Base-by-base conservation (phyloP, 2,888 invertebrate genomes). In the Drepana falcataria region DNA sequence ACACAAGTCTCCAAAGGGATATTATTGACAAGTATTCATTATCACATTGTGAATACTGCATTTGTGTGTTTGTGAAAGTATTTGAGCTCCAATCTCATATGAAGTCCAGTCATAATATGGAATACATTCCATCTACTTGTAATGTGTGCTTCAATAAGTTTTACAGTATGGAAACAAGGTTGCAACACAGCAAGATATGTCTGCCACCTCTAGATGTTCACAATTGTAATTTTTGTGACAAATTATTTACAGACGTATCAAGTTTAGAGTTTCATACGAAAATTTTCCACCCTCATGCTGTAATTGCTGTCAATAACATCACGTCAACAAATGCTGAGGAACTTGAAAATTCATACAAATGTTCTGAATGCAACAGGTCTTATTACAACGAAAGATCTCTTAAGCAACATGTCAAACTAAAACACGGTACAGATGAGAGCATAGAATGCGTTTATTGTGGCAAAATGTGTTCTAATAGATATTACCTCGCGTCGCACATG, bases 81-180 rank as follows among this genome's bases (percentile, higher is more conserved):
- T 81, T 79, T 48, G 81, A 85, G 4, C 56, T 88, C 0, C 85
- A 86, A 61, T 74, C 82, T 6, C 88, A 88, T 55, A 81, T 87
- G 81, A 70, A 69, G 21, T 49, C 66, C 0, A 72, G 60, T 0
- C 88, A 88, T 21, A 82, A 83, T 1, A 77, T 60, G 2, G 82
- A 86, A 37, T 86, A 85, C 48, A 66, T 64, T 0, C 52, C 83
- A 0, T 80, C 79, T 0, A 81, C 76, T 0, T 89, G 88, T 53
- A 87, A 88, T 54, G 87, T 89, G 0, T 89, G 88, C 48, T 89
- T 85, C 53, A 71, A 61, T 4, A 87, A 82, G 57, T 88, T 88
- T 54, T 83, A 72, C 51, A 81, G 77, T 7, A 81, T 81, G 44
- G 83, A 85, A 59, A 70, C 77, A 0, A 71, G 85, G 51, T 5